phyloP scores from a whole-genome alignment of 1,140 invertebrate species.

The Papilio machaon region DNA sequence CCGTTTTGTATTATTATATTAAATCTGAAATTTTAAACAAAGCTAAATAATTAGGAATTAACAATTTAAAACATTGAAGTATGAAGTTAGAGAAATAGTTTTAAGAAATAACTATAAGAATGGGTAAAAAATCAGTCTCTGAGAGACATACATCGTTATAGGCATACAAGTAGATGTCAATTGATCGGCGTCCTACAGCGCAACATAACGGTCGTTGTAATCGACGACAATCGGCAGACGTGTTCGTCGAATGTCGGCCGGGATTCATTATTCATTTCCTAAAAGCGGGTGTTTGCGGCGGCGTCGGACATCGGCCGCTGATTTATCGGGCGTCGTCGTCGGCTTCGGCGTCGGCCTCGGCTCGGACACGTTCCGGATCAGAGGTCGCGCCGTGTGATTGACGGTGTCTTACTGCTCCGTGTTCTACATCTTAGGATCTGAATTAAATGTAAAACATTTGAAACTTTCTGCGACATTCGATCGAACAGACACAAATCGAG shows the following conservation, averaged over 20 bases:
- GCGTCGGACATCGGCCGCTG: slow-evolving; percentile 48
- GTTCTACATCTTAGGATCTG: slow-evolving; percentile 23
- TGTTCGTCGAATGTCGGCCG: neutral
- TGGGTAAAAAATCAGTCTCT: neutral
- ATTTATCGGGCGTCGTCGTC: slow-evolving; percentile 61
- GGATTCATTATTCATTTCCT: slow-evolving; percentile 44
- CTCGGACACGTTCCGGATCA: slow-evolving; percentile 52
- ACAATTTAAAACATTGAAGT: neutral
- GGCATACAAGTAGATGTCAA: neutral
- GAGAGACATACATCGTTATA: neutral
- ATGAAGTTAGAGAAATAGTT: neutral
- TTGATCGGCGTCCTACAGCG: neutral
- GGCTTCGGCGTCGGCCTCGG: slow-evolving; percentile 46
- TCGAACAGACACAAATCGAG: neutral
- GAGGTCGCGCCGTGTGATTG: slow-evolving; percentile 46
- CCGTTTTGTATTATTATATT: slow-evolving; percentile 10
- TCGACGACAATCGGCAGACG: slow-evolving; percentile 27
- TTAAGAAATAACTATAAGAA: neutral
- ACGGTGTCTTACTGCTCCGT: slow-evolving; percentile 21
- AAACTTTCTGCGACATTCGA: neutral
- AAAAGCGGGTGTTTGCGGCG: slow-evolving; percentile 39
- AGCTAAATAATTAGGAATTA: neutral
- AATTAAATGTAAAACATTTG: slow-evolving; percentile 25
- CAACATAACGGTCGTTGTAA: slow-evolving; percentile 12
- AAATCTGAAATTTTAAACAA: neutral